Evolutionary conservation across 2,888 invertebrate genomes (phyloP).

Genomic region (Neoitamus cyanurus): DNA sequence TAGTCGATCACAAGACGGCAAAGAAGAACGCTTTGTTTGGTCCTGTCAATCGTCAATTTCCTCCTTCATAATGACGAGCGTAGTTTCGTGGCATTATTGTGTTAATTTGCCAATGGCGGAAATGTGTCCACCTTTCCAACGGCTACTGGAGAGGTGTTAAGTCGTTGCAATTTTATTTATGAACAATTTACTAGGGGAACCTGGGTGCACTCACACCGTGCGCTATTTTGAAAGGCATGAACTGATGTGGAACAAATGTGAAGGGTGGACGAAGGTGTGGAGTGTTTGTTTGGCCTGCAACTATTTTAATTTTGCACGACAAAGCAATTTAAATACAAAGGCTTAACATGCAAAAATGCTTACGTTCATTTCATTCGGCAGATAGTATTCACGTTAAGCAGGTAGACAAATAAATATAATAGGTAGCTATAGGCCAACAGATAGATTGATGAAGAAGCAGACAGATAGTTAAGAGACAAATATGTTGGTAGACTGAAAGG

Average conservation of each 20-base stretch:
- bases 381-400: too few relatives aligned
- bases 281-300: neutral
- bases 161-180: slow-evolving; percentile 52
- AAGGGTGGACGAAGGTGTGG: neutral
- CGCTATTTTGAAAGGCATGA: slow-evolving; percentile 35
- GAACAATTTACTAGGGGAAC: slow-evolving; percentile 50
- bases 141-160: slow-evolving; percentile 46
- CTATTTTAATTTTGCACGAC: neutral
- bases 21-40: slow-evolving; percentile 16
- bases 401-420: too few relatives aligned
- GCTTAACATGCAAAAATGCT: too few relatives aligned
- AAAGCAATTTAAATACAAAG: neutral
- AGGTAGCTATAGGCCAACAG: too few relatives aligned
- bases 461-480: too few relatives aligned
- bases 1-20: slow-evolving; percentile 47
- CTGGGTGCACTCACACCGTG: slow-evolving; percentile 25
- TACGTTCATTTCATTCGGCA: too few relatives aligned
- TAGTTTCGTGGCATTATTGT: slow-evolving; percentile 10
- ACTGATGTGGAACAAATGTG: slow-evolving; percentile 36
- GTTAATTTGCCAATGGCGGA: slow-evolving; percentile 33
- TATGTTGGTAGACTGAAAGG: too few relatives aligned
- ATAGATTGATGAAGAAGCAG: too few relatives aligned
- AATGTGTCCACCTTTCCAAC: slow-evolving; percentile 28
- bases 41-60: slow-evolving; percentile 28
- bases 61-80: slow-evolving; percentile 16